Evolutionary conservation across 1,140 invertebrate species (phyloP), one percentile per base, ranked within the genome.

Genomic region (Saccostrea cuccullata): DNA sequence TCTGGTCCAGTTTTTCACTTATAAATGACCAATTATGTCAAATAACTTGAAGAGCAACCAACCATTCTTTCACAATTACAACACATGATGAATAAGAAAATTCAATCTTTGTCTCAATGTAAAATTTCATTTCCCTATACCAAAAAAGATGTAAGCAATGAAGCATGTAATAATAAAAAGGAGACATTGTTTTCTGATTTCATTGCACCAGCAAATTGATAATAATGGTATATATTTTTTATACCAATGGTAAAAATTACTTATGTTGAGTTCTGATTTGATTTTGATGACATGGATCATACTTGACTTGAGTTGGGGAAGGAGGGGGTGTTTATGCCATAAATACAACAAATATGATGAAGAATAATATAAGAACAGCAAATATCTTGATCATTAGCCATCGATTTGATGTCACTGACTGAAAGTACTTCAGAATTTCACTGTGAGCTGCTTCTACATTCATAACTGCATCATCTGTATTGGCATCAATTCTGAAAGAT

Each of bases 371-470:
- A 47, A 99, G 96, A 85, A 99, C 98, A 86, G 97, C 99, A 96
- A 99, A 99, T 89, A 99, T 97, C 96, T 99, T 99, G 92, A 99
- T 98, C 98, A 99, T 99, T 15, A 99, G 96, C 98, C 98, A 99
- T 92, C 99, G 96, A 96, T 99, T 99, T 73, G 97, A 98, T 15
- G 98, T 98, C 26, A 99, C 98, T 30, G 98, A 98, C 95, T 98
- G 98, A 94, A 99, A 99, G 96, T 99, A 99, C 95, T 98, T 99
- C 86, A 99, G 95, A 90, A 99, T 98, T 96, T 99, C 98, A 26
- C 97, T 96, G 94, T 99, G 99, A 26, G 99, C 99, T 83, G 98
- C 98, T 96, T 99, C 98, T 58, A 99, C 98, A 95, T 99, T 99
- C 92, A 99, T 94, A 94, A 98, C 97, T 3, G 99, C 97, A 94